phyloP scores from a whole-genome alignment of 1,140 invertebrate genomes.

The Sipha flava region DNA sequence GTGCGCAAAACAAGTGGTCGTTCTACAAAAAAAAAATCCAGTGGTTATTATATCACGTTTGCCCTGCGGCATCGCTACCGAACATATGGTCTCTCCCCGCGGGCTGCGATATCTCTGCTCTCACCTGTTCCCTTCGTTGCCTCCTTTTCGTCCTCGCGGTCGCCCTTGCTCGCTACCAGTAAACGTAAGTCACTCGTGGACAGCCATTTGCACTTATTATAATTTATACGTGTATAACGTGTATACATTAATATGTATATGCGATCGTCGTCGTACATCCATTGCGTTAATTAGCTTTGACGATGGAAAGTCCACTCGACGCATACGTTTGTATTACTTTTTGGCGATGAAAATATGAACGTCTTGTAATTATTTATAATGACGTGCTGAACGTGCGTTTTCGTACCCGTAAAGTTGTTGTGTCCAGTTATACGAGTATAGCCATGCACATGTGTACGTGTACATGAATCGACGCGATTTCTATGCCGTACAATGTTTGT shows the following conservation, averaged over 20 bases:
- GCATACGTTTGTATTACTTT: background rate
- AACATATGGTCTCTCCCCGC: conserved; percentile 6
- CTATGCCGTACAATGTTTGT: too few species aligned
- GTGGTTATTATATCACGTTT: background rate
- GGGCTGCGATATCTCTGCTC: background rate
- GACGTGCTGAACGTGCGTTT: background rate
- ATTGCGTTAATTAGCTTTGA: background rate
- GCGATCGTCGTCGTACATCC: background rate
- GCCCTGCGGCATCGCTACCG: background rate
- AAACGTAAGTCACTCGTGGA: too few species aligned
- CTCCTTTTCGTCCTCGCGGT: background rate
- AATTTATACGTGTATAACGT: too few species aligned
- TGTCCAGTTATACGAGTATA: too few species aligned
- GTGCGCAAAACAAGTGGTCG: background rate
- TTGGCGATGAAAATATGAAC: too few species aligned
- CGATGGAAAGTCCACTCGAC: background rate
- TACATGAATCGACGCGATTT: too few species aligned
- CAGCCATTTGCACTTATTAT: too few species aligned
- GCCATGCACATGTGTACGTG: too few species aligned
- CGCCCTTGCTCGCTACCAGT: background rate
- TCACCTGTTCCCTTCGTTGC: background rate
- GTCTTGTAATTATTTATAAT: background rate
- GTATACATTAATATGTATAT: background rate
- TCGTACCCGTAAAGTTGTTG: too few species aligned
- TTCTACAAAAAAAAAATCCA: too few species aligned